Percentiles rank a stretch among this genome's conserved stretches.
phyloP scores from a whole-genome alignment of 1,140 invertebrate genomes.

The Adelges cooleyi region DNA sequence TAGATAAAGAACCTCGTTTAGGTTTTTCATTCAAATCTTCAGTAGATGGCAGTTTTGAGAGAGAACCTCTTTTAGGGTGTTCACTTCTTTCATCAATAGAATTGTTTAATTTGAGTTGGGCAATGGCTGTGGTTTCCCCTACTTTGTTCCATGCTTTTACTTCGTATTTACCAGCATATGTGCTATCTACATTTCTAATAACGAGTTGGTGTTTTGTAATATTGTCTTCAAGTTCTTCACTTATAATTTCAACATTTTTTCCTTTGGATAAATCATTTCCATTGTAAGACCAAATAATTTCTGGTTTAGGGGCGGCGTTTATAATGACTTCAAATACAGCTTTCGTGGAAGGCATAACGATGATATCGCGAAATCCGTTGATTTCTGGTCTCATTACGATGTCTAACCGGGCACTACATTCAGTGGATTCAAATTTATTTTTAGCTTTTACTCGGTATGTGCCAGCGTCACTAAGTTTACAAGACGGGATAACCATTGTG shows the following conservation, averaged over 20 bases:
- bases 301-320: conserved; percentile 61
- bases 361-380: conserved; percentile 56
- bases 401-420: conserved; percentile 54
- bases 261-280: too few relatives aligned
- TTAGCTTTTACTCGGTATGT: conserved; percentile 61
- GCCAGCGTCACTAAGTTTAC: conserved; percentile 61
- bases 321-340: conserved; percentile 57
- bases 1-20: too few relatives aligned
- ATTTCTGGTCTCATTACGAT: conserved; percentile 63
- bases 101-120: neutral
- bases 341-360: conserved; percentile 55
- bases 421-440: conserved; percentile 62
- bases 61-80: neutral
- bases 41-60: too few relatives aligned
- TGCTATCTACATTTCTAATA: too few relatives aligned
- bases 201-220: too few relatives aligned
- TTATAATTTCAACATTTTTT: too few relatives aligned
- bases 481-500: conserved; percentile 52
- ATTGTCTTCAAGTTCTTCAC: too few relatives aligned
- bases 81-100: neutral
- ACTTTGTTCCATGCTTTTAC: too few relatives aligned
- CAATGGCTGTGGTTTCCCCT: too few relatives aligned
- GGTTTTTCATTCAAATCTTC: too few relatives aligned
- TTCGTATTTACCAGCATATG: too few relatives aligned
- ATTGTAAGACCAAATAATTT: too few relatives aligned